Percentiles rank a stretch among this genome's conserved stretches.
phyloP scores from a whole-genome alignment of 2,113 vertebrate genomes.

The Chaetodon trifascialis region DNA sequence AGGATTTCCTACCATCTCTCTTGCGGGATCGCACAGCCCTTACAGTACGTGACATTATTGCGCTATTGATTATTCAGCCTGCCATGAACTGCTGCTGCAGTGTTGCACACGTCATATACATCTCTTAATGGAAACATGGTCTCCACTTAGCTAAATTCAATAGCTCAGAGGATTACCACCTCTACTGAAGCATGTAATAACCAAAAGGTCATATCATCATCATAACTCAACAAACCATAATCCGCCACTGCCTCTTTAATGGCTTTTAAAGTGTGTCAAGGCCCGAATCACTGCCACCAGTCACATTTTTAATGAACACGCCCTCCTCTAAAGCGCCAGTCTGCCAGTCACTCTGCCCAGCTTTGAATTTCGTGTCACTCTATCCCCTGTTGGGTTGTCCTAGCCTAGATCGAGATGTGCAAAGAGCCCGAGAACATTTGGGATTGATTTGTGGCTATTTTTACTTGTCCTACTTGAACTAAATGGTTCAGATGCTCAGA shows the following conservation, averaged over 20 bases:
- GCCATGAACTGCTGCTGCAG: slow-evolving; percentile 17
- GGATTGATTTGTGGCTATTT: slow-evolving; percentile 87
- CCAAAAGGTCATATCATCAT: slow-evolving; percentile 73
- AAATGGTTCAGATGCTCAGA: slow-evolving; percentile 75
- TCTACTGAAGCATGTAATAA: slow-evolving; percentile 65
- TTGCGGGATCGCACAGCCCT: background rate
- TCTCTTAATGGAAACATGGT: slow-evolving; percentile 61
- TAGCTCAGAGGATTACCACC: slow-evolving; percentile 70
- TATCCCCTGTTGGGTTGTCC: slow-evolving; percentile 76
- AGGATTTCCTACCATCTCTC: background rate
- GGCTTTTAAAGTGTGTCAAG: slow-evolving; percentile 74
- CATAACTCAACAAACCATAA: slow-evolving; percentile 73
- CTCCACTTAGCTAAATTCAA: slow-evolving; percentile 67
- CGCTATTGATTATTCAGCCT: slow-evolving; percentile 27
- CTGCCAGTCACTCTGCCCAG: slow-evolving; percentile 57
- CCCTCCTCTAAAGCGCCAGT: slow-evolving; percentile 47
- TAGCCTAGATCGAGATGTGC: slow-evolving; percentile 83
- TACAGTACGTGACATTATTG: slow-evolving; percentile 40
- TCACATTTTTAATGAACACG: slow-evolving; percentile 62
- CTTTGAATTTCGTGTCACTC: slow-evolving; percentile 59
- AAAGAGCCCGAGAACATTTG: slow-evolving; percentile 76
- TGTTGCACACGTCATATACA: slow-evolving; percentile 30
- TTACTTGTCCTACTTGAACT: slow-evolving; percentile 86
- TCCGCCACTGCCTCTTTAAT: slow-evolving; percentile 62
- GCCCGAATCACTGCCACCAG: slow-evolving; percentile 47